These are phyloP conservation scores for Watsonalla cultraria DNA, from an alignment of 2,888 invertebrate species.

Conservation along the genomic window DNA sequence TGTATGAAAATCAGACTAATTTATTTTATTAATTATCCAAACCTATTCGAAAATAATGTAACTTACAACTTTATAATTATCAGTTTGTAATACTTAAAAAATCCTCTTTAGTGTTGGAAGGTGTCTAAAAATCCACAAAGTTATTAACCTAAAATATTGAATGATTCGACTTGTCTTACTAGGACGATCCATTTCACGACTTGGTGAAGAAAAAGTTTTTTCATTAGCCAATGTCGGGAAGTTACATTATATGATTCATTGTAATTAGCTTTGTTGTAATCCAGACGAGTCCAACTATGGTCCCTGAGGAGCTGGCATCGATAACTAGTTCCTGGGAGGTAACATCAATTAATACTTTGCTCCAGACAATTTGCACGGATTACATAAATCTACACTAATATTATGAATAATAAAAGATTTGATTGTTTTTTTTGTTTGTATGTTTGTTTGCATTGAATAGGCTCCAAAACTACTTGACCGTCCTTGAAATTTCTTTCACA, in stretches of 20 bases:
- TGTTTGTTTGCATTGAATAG: no score
- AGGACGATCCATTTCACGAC: slow-evolving; percentile 14
- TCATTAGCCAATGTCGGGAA: slow-evolving; percentile 24
- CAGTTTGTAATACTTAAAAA: no score
- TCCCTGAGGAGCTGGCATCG: background rate
- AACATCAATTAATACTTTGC: background rate
- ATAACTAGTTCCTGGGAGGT: background rate
- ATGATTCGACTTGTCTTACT: slow-evolving; percentile 21
- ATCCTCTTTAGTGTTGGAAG: background rate
- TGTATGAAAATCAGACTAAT: no score
- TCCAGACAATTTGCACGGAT: no score
- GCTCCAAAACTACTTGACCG: no score
- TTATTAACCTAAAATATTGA: slow-evolving; percentile 10
- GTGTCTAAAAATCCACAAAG: slow-evolving; percentile 6
- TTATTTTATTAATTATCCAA: no score
- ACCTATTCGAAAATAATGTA: no score
- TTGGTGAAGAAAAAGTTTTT: slow-evolving; percentile 20
- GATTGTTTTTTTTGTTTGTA: no score
- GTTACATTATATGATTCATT: slow-evolving; percentile 20
- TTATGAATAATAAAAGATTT: no score
- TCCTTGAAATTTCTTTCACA: no score
- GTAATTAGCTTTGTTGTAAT: slow-evolving; percentile 26
- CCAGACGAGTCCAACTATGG: slow-evolving; percentile 1
- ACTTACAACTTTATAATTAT: no score
- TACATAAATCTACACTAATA: no score